Evolutionary conservation across 2,113 vertebrate genomes (phyloP).

Genomic region (Theropithecus gelada): DNA sequence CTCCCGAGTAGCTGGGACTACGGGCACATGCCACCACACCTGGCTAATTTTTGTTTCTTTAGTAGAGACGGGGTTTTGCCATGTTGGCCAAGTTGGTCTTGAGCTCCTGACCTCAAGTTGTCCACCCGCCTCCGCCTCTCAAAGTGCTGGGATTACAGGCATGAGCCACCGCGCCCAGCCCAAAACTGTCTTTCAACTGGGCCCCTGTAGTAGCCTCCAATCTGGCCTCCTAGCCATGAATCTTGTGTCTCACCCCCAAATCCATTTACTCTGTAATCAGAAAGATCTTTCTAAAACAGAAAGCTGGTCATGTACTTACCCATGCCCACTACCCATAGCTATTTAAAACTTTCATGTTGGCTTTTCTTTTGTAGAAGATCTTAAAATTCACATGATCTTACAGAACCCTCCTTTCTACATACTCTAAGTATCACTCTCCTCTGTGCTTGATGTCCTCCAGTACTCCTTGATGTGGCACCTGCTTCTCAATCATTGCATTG

Average conservation of each 20-base stretch:
- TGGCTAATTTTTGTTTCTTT: too few species aligned
- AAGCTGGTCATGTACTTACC: background rate
- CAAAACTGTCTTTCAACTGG: background rate
- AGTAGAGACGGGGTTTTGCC: too few species aligned
- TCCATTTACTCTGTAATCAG: background rate
- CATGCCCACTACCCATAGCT: background rate
- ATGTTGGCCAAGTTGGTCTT: too few species aligned
- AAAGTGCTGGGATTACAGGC: too few species aligned
- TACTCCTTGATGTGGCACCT: background rate
- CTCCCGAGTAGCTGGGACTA: too few species aligned
- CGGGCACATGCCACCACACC: too few species aligned
- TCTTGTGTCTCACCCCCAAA: background rate
- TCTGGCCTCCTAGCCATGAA: background rate
- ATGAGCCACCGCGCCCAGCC: too few species aligned
- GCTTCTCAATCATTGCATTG: background rate
- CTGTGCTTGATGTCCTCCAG: background rate
- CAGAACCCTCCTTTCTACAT: background rate
- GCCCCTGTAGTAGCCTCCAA: background rate
- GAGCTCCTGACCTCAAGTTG: too few species aligned
- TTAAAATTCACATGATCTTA: background rate
- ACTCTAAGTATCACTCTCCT: background rate
- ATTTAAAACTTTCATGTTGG: background rate
- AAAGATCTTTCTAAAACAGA: conserved; percentile 33
- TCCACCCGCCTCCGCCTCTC: too few species aligned
- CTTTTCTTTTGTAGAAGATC: conserved; percentile 2